Base-by-base conservation (phyloP, 2,888 invertebrate genomes). In the Leucophenga maculata region DNA sequence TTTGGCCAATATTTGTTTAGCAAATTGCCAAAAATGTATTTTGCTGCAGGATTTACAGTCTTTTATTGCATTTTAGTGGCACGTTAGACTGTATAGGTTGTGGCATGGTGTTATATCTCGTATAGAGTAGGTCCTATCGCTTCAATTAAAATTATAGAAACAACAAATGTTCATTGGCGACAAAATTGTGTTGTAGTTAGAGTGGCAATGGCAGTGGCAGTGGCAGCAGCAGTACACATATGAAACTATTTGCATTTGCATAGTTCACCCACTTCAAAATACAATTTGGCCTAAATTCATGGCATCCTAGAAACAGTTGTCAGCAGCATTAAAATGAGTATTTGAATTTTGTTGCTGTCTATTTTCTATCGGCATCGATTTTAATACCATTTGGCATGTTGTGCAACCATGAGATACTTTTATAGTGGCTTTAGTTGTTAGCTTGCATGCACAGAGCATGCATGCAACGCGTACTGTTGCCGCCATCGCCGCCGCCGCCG, bases 81-180 rank as follows among this genome's bases (percentile, higher is more conserved):
- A 65, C 48, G 44, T 68, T n/a, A 26, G 2, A 26, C 2, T 26
- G 4, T 26, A 26, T n/a, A n/a, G n/a, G 54, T 57, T 26, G 55
- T 52, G 16, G 32, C 46, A 18, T 57, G 31, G 13, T 31, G 26
- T 26, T 59, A 13, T 13, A 31, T 1, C 32, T 14, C n/a, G 11
- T 39, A 11, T 39, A 11, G 39, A 39, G 39, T 8, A 31, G 18
- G 60, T 16, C n/a, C n/a, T 22, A 39, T 39, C 8, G 80, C 82
- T 73, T 71, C 84, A 82, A 83, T 80, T 83, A 77, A 80, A 82
- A 78, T 76, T 83, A 77, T 73, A 82, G 80, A 83, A 78, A 69
- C 76, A 75, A 68, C 54, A 54, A 54, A 18, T 20, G 11, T 54
- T 54, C 20, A 54, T 54, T 54, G 22, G 54, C 54, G 54, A 54